Evolutionary conservation across 2,113 vertebrate genomes (phyloP).

Genomic region (Peromyscus californicus): DNA sequence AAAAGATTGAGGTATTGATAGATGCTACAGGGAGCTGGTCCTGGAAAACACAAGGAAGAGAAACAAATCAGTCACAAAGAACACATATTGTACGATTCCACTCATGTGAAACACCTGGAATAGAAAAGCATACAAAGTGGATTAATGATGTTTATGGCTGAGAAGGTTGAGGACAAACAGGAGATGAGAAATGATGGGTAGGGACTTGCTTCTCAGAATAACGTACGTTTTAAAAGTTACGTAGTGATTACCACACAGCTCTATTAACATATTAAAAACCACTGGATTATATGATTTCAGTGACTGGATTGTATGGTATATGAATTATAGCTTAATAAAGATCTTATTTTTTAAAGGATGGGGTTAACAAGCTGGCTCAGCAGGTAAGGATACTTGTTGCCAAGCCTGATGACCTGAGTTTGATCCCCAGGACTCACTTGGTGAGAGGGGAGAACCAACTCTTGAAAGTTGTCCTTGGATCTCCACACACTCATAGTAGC

Average conservation of each 20-base stretch:
- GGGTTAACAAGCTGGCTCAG: not conserved
- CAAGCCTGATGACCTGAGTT: not conserved
- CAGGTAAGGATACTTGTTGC: no score
- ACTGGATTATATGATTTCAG: not conserved
- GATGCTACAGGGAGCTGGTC: not conserved
- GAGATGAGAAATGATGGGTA: not conserved
- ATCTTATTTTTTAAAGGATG: not conserved
- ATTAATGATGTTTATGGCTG: not conserved
- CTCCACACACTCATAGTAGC: no score
- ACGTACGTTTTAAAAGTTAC: not conserved
- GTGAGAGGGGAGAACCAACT: not conserved
- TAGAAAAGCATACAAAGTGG: slow-evolving; percentile 1
- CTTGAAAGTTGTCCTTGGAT: not conserved
- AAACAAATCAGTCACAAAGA: slow-evolving; percentile 22
- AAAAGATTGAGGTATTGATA: not conserved
- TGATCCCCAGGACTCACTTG: not conserved
- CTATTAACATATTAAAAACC: not conserved
- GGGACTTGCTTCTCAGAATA: not conserved
- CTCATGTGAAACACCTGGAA: slow-evolving; percentile 3
- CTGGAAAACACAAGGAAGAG: not conserved
- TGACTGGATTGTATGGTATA: not conserved
- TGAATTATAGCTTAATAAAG: slow-evolving; percentile 15
- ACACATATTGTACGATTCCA: not conserved
- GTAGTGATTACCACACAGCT: not conserved
- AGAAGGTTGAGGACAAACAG: not conserved